Evolutionary conservation across 2,888 invertebrate species (phyloP), one percentile per base, ranked within the genome.

Genomic region (Drosophila mulleri): DNA sequence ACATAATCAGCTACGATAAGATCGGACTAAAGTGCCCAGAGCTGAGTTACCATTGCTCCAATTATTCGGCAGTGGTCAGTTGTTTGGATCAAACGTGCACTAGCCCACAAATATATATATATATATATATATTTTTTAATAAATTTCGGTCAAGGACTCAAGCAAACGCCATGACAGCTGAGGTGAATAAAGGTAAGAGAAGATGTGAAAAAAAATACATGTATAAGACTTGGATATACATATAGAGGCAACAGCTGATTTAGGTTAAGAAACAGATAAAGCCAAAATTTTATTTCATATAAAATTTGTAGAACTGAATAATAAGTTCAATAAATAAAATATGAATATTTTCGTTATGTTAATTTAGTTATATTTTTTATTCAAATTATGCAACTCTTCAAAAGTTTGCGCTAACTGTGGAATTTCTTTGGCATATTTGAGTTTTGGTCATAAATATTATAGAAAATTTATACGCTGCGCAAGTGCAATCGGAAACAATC

Each of bases 1-100:
- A 9, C 20, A 45, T 67, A 65, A 77, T 79, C 79, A 70, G 45
- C n/a, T 37, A 37, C 47, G 67, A 72, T 64, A 54, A 54, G 60
- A 71, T 67, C 60, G 32, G 45, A 9, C 32, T 42, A 78, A 66
- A 61, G 54, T 70, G 41, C 37, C 45, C 20, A 23, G 5, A 20
- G 1, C 18, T 23, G 0, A 32, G 16, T 32, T 63, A 26, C 2
- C 11, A 32, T 18, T 44, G 39, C 14, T 44, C 2, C n/a, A 60
- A 37, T 78, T 65, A 74, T 61, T 75, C 45, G 39, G 9, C 12
- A 20, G 3, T 67, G 45, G 48, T 53, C 65, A 45, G 63, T 23
- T 9, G 50, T 32, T 20, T 29, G 26, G 39, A 35, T 44, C 41
- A 37, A 53, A 67, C 66, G 77, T 78, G 52, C 53, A 3, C 1